Evolutionary conservation across 1,140 invertebrate species (phyloP).

Genomic region (Cecropterus lyciades): DNA sequence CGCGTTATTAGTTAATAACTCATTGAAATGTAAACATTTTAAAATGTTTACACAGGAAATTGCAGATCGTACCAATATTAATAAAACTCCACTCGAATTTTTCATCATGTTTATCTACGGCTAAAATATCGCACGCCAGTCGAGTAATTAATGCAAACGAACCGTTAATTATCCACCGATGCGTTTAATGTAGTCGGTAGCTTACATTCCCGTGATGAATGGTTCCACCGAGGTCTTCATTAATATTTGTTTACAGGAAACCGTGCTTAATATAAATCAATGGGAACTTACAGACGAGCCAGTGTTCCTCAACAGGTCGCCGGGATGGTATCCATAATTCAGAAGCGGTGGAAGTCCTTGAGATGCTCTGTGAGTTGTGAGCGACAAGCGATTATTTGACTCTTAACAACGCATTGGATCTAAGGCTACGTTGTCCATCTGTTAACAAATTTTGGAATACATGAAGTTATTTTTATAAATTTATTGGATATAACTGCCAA

Average conservation of each 20-base stretch:
- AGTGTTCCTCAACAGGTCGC: constrained; percentile 43
- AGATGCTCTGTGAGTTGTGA: background rate
- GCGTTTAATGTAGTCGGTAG: constrained; percentile 26
- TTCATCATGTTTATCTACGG: constrained; percentile 32
- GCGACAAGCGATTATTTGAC: background rate
- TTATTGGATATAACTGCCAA: no score
- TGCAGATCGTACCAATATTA: constrained; percentile 16
- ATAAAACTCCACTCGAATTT: constrained; percentile 25
- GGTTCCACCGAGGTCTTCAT: constrained; percentile 30
- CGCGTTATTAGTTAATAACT: no score
- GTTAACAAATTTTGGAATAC: no score
- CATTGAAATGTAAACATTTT: constrained; percentile 22
- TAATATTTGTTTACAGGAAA: constrained; percentile 40
- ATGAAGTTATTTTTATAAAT: no score
- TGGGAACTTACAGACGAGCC: constrained; percentile 24
- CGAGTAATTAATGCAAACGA: constrained; percentile 25
- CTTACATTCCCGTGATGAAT: constrained; percentile 28
- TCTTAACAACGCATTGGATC: no score
- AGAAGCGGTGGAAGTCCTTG: constrained; percentile 42
- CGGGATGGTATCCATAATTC: constrained; percentile 54
- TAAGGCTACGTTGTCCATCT: no score
- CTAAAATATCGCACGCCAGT: constrained; percentile 27
- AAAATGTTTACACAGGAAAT: constrained; percentile 21
- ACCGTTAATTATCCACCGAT: constrained; percentile 28
- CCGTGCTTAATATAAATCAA: constrained; percentile 50